Base-by-base conservation (phyloP, 1,140 invertebrate species). In the Caenorhabditis briggsae region DNA sequence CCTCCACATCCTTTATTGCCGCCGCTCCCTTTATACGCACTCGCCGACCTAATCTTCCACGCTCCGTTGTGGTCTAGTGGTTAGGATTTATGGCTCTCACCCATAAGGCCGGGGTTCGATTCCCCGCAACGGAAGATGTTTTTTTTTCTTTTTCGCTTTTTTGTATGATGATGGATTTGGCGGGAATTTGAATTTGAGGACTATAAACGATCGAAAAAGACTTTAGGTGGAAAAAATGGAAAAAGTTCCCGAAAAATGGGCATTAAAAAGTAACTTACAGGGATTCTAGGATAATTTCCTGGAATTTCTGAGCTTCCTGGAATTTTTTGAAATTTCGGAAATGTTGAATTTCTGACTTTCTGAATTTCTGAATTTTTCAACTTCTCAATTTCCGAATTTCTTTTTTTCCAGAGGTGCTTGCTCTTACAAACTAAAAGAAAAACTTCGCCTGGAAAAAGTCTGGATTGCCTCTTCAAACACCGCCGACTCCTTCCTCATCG, bases 11-110 rank as follows among this genome's bases (percentile, higher is more conserved):
- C 33, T 33, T 33, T 1, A 1, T 3, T 3, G 33, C 33, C 33
- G 33, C 33, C 33, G 33, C 33, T 33, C 33, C 33, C 33, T 33
- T 33, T 33, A 33, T 33, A 33, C 33, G 33, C 33, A 33, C 33
- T 33, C 33, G 33, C 33, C 33, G 33, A 33, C 33, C 33, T 33
- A 33, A 3, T 3, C 33, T 33, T 3, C 33, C 33, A 33, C 59
- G 3, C 59, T 25, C 59, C 50, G 50, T 53, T 61, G 20, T 88
- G 86, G 88, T 88, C 88, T 88, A 88, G 88, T 88, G 95, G 95
- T 94, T 95, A 95, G 95, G 95, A 95, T 95, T 95, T 94, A 95
- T 95, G 95, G 95, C 95, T 95, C 94, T 95, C 95, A 95, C 95
- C 95, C 95, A 95, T 94, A 94, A 95, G 95, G 95, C 95, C 95